Base-by-base conservation (phyloP, 2,113 vertebrate genomes). In the Rhinolophus sinicus region DNA sequence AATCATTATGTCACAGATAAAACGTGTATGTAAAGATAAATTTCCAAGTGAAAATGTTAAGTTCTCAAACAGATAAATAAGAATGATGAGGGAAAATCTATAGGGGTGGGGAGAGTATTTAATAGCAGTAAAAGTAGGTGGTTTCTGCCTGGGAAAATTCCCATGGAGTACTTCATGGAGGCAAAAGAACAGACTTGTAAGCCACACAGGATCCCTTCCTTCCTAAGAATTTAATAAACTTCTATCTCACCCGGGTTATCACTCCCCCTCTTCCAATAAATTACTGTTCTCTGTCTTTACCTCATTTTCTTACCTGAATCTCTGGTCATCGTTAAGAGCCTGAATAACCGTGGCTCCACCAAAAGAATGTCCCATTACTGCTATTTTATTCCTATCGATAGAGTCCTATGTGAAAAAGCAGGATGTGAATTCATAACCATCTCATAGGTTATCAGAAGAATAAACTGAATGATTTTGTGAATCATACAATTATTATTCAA, bases 321-420 rank as follows among this genome's bases (percentile, higher is more conserved):
- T 99, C 72, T 96, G 96, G 64, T 99, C 99, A 98, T 99, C 99
- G 98, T 99, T 99, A 94, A 99, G 99, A 95, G 99, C 94, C 96
- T 99, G 99, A 58, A 99, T 98, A 90, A 98, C 99, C 33, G 99
- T 99, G 5, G 99, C 99, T 90, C 99, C 99, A 62, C 99, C 99
- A 90, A 99, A 99, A 56, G 99, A 99, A 98, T 99, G 99, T 40
- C 99, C 99, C 96, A 99, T 99, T 44, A 98, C 96, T 58, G 99
- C 99, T 94, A 99, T 98, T 98, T 98, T 99, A 94, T 98, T 98
- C 97, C 98, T 97, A 97, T 99, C 99, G 97, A 99, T 99, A 92
- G 99, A 98, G 96, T 98, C 99, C 99, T 99, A 97, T 70, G 54
- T 77, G 50, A 60, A 90, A 96, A 89, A 86, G 70, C 54, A 80